Base-by-base conservation (phyloP, 2,797 vertebrate genomes). In the Thamnophis elegans region DNA sequence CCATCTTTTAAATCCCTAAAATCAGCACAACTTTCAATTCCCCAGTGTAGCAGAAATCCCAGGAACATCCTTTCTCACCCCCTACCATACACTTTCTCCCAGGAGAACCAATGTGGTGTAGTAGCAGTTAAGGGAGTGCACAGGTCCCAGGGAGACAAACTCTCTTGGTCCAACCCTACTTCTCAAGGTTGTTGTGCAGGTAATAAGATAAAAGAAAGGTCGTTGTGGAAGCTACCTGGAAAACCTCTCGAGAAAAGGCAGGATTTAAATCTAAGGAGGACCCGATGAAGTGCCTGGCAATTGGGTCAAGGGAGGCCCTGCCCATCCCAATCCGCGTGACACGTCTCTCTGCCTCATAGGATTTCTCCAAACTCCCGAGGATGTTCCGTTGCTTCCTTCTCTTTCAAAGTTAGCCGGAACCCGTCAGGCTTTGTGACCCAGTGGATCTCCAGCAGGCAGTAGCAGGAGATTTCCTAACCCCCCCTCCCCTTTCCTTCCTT, bases 381-480 rank as follows among this genome's bases (percentile, higher is more conserved):
- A 9, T 10, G 26, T 14, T 18, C 65, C 54, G 68, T 55, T 60
- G 20, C 53, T 58, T 42, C n/a, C 32, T 28, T 28, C 47, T 20
- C 32, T 62, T 9, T 13, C 18, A 53, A 42, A 51, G 53, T 55
- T 36, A 10, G n/a, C 3, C 1, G 14, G 68, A 93, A 92, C 51
- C 7, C 42, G 89, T 47, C 93, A n/a, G 93, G 56, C 89, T 62
- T 54, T 92, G 68, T 65, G 93, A 88, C 93, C 93, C 93, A 20
- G 93, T 5, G 51, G 85, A n/a, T 18, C 78, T 14, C 73, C 59
- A 59, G 90, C 88, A n/a, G 68, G 85, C 78, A 8, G 78, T 22
- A 62, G 90, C 90, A 87, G 28, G 85, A 88, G 92, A 65, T 87
- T 25, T 53, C 32, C 62, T 85, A 13, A 13, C 28, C 16, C n/a